phyloP scores from a whole-genome alignment of 2,797 vertebrate genomes.

The Tangara arthus region DNA sequence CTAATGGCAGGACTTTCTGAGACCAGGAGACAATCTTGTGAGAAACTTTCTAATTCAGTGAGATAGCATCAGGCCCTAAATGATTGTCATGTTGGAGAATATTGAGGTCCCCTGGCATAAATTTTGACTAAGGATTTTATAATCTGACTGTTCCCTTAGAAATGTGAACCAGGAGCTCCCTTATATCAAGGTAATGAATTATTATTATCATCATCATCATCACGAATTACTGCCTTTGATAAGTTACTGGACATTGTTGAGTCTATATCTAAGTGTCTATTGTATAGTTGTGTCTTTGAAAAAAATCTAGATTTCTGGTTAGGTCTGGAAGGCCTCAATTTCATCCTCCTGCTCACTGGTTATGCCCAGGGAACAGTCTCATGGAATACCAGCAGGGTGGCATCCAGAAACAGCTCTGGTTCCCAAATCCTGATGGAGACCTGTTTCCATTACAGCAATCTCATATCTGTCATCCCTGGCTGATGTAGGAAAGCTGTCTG shows the following conservation, averaged over 20 bases:
- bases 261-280: not conserved
- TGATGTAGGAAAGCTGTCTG: not conserved
- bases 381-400: not conserved
- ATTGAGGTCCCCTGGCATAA: not conserved
- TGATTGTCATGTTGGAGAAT: not conserved
- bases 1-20: not conserved
- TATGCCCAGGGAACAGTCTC: not conserved
- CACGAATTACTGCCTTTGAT: not conserved
- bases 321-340: not conserved
- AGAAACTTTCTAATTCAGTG: not conserved
- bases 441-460: not conserved
- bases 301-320: not conserved
- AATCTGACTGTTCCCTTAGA: not conserved
- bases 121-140: not conserved
- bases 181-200: not conserved
- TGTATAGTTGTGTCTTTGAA: not conserved
- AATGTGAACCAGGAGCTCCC: not conserved
- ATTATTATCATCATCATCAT: not conserved
- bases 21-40: not conserved
- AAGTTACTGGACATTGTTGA: not conserved
- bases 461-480: not conserved
- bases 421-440: not conserved
- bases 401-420: not conserved
- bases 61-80: not conserved
- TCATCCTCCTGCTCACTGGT: not conserved